Conservation (phyloP, 1,140 invertebrate species). For the Halesus radiatus region DNA sequence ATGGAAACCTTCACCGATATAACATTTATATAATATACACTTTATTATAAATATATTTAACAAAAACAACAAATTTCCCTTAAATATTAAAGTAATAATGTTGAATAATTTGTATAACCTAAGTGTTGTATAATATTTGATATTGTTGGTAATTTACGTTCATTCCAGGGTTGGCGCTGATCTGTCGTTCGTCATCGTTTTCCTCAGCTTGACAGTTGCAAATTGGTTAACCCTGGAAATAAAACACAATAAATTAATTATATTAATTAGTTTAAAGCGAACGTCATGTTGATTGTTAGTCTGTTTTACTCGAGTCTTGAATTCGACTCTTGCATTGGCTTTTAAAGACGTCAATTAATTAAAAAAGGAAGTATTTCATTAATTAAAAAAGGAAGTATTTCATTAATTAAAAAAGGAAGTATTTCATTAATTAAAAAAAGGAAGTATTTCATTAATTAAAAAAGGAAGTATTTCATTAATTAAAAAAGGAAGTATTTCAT, state of each 20-base stretch:
- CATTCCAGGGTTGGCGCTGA: constrained; percentile 80
- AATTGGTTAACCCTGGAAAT: constrained; percentile 83
- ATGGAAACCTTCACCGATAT: constrained; percentile 48
- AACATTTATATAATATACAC: constrained; percentile 19
- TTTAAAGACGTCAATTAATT: too few species aligned
- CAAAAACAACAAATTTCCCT: constrained; percentile 40
- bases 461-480: too few species aligned
- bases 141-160: constrained; percentile 26
- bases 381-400: too few species aligned
- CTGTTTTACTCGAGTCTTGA: too few species aligned
- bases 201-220: constrained; percentile 87
- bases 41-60: constrained; percentile 41
- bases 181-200: constrained; percentile 88
- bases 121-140: constrained; percentile 18
- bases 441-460: too few species aligned
- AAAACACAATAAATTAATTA: constrained; percentile 30
- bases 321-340: too few species aligned
- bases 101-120: constrained; percentile 19
- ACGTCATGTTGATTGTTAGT: too few species aligned
- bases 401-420: too few species aligned
- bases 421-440: too few species aligned
- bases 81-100: constrained; percentile 17
- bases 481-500: too few species aligned
- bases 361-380: too few species aligned
- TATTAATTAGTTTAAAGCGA: too few species aligned